Base-by-base conservation (phyloP, 2,888 invertebrate genomes). In the Pachymerium ferrugineum region DNA sequence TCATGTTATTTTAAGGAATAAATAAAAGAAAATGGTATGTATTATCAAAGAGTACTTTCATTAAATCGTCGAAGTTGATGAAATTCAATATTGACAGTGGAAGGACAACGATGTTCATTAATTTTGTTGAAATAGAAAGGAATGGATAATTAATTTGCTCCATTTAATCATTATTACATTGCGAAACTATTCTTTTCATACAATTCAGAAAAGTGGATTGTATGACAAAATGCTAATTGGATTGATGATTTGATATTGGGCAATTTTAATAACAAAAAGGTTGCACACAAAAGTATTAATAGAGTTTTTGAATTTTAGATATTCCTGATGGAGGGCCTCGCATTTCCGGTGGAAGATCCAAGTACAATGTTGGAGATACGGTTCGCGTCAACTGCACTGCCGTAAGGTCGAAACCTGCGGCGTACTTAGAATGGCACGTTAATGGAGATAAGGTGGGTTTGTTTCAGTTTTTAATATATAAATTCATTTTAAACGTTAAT, bases 331-430 rank as follows among this genome's bases (percentile, higher is more conserved):
- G 54, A 10, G 42, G 38, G 6, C 74, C 72, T 2, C 28, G 47
- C 8, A 74, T 74, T 28, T 42, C 72, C 14, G 74, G 74, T 3
- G 35, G 33, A 2, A 29, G 70, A 10, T 6, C 16, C 16, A 54
- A 67, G 35, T 74, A 74, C 62, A 70, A 71, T 2, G 30, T 72
- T 8, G 74, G 72, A 12, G 74, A 74, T 35, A 67, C 29, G 1
- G 67, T 74, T 8, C 47, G 42, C n/a, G 72, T 47, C 2, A 74
- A 74, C n/a, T 74, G 74, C 62, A 72, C 74, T 3, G 31, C 72
- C n/a, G 12, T 33, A 31, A 28, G 70, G 28, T 74, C 74, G 22
- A 72, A 72, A 54, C 72, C 74, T 16, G 74, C 74, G 12, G 74
- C 74, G 16, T 25, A 28, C 22, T 30, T 74, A 22, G 68, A 72